Conservation (phyloP, 2,888 invertebrate genomes). For the Hyalella azteca region DNA sequence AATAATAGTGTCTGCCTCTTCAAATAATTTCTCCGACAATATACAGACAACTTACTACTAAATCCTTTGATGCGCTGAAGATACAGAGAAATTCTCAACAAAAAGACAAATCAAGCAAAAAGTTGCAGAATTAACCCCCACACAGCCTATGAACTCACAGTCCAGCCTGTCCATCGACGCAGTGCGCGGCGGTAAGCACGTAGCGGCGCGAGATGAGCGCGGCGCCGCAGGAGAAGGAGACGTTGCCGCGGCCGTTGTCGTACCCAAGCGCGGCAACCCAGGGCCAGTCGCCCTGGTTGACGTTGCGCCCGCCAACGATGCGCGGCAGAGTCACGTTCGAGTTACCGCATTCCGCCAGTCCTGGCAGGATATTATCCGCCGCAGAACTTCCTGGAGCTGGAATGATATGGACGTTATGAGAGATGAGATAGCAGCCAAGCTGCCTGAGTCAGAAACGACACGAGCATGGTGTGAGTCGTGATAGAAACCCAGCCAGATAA, state of each 20-base stretch:
- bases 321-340: conserved; percentile 20
- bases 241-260: not conserved
- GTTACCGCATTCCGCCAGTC: conserved; percentile 6
- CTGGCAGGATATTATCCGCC: not conserved
- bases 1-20: too few species aligned
- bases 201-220: conserved; percentile 8
- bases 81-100: too few species aligned
- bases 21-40: too few species aligned
- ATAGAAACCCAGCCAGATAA: too few species aligned
- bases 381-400: not conserved
- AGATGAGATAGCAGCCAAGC: not conserved
- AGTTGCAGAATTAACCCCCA: too few species aligned
- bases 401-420: not conserved
- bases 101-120: too few species aligned
- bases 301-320: conserved; percentile 22
- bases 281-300: conserved; percentile 37
- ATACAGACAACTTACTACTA: too few species aligned
- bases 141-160: conserved; percentile 22
- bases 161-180: conserved; percentile 1
- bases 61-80: too few species aligned
- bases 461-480: too few species aligned
- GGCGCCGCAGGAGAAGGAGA: conserved; percentile 11
- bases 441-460: too few species aligned
- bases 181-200: conserved; percentile 25
- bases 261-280: conserved; percentile 16